phyloP scores from a whole-genome alignment of 2,113 vertebrate species.

The Cairina moschata region DNA sequence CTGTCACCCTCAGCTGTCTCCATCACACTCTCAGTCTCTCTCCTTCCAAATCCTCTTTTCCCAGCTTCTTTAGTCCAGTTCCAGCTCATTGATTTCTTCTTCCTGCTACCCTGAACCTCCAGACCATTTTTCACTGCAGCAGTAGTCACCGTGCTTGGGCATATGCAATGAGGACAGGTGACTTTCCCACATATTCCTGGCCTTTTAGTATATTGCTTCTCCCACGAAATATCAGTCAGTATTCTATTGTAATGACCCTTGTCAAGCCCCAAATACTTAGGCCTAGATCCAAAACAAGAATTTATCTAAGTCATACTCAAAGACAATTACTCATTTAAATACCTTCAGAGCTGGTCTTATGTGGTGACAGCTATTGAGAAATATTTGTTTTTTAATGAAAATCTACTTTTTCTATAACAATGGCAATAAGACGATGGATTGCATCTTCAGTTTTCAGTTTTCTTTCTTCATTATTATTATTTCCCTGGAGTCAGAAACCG shows the following conservation, averaged over 20 bases:
- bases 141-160: not conserved
- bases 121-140: not conserved
- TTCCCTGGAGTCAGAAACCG: not conserved
- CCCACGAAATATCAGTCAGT: not conserved
- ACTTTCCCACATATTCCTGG: not conserved
- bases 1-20: too few relatives aligned
- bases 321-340: not conserved
- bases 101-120: not conserved
- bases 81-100: not conserved
- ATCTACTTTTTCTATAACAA: not conserved
- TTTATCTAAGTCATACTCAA: not conserved
- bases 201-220: not conserved
- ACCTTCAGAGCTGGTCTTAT: not conserved
- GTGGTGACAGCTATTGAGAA: not conserved
- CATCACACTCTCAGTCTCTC: not conserved
- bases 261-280: not conserved
- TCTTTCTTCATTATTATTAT: not conserved
- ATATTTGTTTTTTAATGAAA: not conserved
- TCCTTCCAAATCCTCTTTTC: not conserved
- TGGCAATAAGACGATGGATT: not conserved
- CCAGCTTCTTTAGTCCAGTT: not conserved
- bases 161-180: not conserved
- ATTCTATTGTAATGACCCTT: not conserved
- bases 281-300: not conserved
- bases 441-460: not conserved